Base-by-base conservation (phyloP, 37 sponge, comb jelly and placozoan species). In the Bolinopsis microptera region DNA sequence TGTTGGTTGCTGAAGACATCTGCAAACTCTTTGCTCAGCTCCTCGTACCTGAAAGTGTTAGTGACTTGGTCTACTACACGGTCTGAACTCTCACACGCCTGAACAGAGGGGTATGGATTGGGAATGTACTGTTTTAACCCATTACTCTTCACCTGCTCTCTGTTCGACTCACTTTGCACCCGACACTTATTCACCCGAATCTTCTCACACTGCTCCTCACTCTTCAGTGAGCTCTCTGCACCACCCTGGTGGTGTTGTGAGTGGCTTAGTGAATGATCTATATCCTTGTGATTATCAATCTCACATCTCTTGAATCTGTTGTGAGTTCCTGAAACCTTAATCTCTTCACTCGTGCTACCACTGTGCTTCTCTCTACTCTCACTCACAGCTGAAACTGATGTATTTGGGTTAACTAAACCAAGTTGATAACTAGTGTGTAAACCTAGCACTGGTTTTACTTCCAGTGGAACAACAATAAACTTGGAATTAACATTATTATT, bases 401-500 rank as follows among this genome's bases (percentile, higher is more conserved):
- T 48, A n/a, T n/a, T 21, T 9, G 68, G 68, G 74, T 92, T 69
- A 23, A 92, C 93, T 48, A 92, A n/a, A 22, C 93, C 93, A 2
- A 92, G 68, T 16, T 61, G n/a, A 21, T 8, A 8, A 41, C 69
- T 69, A 25, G 93, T 35, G 27, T 92, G n/a, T 41, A 92, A 41
- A 22, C 93, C 48, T 16, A 92, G 69, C 2, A 92, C 36, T 21
- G 93, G 69, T 26, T 38, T 69, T 25, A 48, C 68, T 5, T 48
- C 3, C 3, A 38, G 23, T 9, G 93, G 93, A 61, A 92, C 93
- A 24, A 92, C 32, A 22, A 92, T 48, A 24, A 92, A 92, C 3
- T 92, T 22, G 1, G 30, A 25, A 9, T 48, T 26, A 23, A 41
- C 25, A n/a, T 8, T 5, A 41, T 8, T 35, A 16, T 69, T 8